These are phyloP conservation scores for Carlito syrichta DNA, from an alignment of 2,113 vertebrate genomes.

Conservation along the genomic window DNA sequence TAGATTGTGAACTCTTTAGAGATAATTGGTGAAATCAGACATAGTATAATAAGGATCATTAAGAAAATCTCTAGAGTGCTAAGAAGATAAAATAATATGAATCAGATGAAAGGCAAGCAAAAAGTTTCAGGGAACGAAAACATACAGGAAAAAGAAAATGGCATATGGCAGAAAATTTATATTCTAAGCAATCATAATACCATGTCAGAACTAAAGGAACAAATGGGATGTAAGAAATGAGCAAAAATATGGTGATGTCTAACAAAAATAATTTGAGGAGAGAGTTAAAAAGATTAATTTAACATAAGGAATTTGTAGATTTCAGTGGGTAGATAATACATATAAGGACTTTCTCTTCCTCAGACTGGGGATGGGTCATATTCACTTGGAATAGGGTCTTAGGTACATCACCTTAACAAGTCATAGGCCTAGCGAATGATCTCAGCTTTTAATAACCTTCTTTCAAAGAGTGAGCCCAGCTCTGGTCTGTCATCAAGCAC, in stretches of 20 bases:
- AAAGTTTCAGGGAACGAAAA: not conserved
- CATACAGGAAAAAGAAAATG: not conserved
- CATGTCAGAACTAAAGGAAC: not conserved
- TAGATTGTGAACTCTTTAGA: not conserved
- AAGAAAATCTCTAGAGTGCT: not conserved
- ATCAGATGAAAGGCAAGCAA: not conserved
- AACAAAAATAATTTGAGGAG: not conserved
- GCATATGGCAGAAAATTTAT: not conserved
- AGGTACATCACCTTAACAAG: not conserved
- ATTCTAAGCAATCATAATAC: not conserved
- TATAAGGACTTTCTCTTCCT: not conserved
- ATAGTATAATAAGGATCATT: not conserved
- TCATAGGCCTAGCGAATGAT: too few relatives aligned
- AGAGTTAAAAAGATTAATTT: not conserved
- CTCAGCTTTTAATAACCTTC: not conserved
- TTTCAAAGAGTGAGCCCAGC: not conserved
- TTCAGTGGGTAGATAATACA: not conserved
- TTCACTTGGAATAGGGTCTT: not conserved
- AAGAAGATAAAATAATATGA: not conserved
- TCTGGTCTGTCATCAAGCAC: not conserved
- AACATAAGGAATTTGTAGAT: not conserved
- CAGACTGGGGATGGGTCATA: not conserved
- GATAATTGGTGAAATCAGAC: not conserved
- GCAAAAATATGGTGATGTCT: not conserved
- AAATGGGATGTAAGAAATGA: not conserved